Conservation (phyloP, 2,797 vertebrate species). For the Vireo griseus region DNA sequence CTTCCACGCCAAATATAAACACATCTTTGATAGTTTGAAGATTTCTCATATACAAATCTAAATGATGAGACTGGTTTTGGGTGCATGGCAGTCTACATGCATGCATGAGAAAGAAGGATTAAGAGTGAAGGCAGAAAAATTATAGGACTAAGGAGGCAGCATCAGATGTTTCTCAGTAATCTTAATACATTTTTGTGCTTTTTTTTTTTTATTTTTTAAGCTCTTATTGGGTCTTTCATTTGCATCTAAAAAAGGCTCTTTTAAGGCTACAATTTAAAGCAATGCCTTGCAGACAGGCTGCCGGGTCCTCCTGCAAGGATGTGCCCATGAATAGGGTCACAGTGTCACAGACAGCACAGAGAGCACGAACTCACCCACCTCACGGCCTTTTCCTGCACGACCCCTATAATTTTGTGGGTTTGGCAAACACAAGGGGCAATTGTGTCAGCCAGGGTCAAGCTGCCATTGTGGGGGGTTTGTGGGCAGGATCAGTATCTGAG, state of each 20-base stretch:
- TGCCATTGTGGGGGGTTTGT: constrained; percentile 63
- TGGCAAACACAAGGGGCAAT: constrained; percentile 63
- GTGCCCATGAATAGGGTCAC: constrained; percentile 59
- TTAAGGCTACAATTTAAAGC: constrained; percentile 57
- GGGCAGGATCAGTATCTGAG: constrained; percentile 31
- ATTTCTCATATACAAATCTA: background rate
- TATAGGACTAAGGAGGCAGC: background rate
- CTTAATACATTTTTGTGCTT: background rate
- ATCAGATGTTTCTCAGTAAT: background rate
- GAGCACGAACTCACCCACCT: constrained; percentile 50
- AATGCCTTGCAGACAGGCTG: constrained; percentile 51
- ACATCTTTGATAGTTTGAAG: background rate
- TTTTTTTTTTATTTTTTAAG: background rate
- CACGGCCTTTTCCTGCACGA: constrained; percentile 27
- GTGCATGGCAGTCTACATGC: background rate
- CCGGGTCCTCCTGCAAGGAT: constrained; percentile 30
- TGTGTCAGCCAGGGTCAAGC: constrained; percentile 61
- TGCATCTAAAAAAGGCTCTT: constrained; percentile 58
- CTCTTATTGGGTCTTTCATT: constrained; percentile 42
- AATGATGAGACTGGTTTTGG: background rate
- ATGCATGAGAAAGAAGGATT: background rate
- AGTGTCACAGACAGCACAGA: constrained; percentile 57
- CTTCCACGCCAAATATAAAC: constrained; percentile 8
- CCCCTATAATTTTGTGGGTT: constrained; percentile 70
- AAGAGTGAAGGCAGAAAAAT: background rate